Evolutionary conservation across 2,797 vertebrate genomes (phyloP).

Genomic region (Orestias chungarensis): DNA sequence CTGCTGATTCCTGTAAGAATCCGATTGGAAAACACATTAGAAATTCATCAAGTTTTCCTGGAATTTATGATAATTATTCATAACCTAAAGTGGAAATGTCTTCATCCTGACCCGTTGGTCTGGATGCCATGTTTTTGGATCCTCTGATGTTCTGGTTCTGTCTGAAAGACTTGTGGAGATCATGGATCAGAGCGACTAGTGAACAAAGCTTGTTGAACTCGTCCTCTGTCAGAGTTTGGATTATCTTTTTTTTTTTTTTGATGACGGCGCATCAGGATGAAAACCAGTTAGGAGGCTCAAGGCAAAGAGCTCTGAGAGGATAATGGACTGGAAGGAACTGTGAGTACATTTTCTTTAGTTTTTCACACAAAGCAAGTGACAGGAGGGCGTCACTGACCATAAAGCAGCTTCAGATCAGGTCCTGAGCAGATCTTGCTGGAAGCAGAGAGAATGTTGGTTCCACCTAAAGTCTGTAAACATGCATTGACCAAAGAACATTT

Average conservation of each 20-base stretch:
- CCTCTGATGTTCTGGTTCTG: too few species aligned
- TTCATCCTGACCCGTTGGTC: background rate
- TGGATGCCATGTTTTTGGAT: background rate
- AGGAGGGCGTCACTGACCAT: too few species aligned
- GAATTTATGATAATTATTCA: background rate
- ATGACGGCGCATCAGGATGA: conserved; percentile 33
- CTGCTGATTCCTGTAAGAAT: background rate
- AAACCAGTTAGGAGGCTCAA: conserved; percentile 30
- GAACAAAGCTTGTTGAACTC: background rate
- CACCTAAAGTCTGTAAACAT: too few species aligned
- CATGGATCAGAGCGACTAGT: background rate
- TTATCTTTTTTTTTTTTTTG: background rate
- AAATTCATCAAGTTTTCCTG: background rate
- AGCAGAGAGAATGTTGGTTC: too few species aligned
- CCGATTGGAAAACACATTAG: background rate
- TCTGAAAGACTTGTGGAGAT: background rate
- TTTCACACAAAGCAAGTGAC: background rate
- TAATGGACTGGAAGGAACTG: conserved; percentile 77
- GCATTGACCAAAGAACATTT: too few species aligned
- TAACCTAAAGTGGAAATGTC: too few species aligned
- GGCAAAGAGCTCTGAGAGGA: conserved; percentile 50
- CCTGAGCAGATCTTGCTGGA: too few species aligned
- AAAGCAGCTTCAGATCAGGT: too few species aligned
- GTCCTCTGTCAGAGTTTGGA: background rate
- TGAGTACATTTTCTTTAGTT: conserved; percentile 54